These are phyloP conservation scores for Thysanoteuthis rhombus DNA, from an alignment of 2,888 invertebrate species.

Conservation along the genomic window DNA sequence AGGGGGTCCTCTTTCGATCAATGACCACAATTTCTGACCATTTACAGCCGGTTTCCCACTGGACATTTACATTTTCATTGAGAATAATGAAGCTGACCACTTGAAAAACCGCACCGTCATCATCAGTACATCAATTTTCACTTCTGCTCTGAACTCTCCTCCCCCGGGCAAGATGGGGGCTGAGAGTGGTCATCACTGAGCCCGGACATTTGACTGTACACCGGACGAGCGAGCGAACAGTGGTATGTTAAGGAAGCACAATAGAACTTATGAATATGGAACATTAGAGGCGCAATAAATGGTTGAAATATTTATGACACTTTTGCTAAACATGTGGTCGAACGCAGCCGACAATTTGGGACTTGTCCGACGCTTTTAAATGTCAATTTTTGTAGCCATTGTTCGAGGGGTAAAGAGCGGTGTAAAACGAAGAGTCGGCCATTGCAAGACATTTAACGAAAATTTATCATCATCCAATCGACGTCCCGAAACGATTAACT, in stretches of 20 bases:
- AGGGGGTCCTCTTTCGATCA: neutral
- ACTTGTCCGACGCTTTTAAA: neutral
- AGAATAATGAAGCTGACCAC: neutral
- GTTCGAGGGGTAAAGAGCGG: neutral
- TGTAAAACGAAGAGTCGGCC: neutral
- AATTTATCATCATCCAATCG: neutral
- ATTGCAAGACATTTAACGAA: neutral
- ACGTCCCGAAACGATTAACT: neutral
- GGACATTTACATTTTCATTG: neutral
- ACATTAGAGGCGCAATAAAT: neutral
- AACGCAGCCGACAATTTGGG: neutral
- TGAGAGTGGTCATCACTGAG: neutral
- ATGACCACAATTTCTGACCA: neutral
- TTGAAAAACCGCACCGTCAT: neutral
- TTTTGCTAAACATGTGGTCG: neutral
- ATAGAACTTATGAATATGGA: conserved; percentile 12
- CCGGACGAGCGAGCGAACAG: neutral
- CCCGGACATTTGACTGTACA: neutral
- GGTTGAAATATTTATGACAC: neutral
- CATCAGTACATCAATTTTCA: neutral
- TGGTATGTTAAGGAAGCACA: neutral
- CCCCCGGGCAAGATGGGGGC: neutral
- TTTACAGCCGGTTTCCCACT: no score
- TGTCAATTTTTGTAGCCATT: neutral
- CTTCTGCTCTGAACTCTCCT: neutral